Evolutionary conservation across 2,113 vertebrate genomes (phyloP).

Genomic region (Percina caprodes): DNA sequence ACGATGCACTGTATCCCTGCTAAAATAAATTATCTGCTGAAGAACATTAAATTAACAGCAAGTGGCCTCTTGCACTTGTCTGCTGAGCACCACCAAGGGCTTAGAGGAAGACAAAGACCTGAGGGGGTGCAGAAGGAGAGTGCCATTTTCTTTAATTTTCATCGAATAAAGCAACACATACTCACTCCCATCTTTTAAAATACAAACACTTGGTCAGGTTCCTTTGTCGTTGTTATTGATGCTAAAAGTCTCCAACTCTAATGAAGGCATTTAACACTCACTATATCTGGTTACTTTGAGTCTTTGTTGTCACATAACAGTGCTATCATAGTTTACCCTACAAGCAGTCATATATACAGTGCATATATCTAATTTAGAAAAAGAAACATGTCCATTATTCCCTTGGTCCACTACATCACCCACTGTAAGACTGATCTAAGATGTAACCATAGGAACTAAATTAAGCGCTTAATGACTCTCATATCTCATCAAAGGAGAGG

Average conservation of each 20-base stretch:
- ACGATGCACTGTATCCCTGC: constrained; percentile 69
- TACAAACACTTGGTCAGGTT: too few species aligned
- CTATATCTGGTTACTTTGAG: constrained; percentile 42
- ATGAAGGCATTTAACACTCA: constrained; percentile 56
- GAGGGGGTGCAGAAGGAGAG: constrained; percentile 56
- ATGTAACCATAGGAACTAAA: constrained; percentile 53
- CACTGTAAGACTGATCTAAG: constrained; percentile 18
- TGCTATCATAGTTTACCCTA: constrained; percentile 15
- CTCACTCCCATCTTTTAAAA: too few species aligned
- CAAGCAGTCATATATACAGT: neutral
- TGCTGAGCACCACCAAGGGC: constrained; percentile 61
- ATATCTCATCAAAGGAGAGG: constrained; percentile 42
- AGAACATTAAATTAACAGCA: constrained; percentile 78
- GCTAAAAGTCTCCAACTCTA: constrained; percentile 36
- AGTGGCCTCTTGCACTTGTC: constrained; percentile 66
- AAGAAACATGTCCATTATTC: constrained; percentile 6
- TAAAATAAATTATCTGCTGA: constrained; percentile 78
- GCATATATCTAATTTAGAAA: constrained; percentile 14
- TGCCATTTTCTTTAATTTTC: constrained; percentile 61
- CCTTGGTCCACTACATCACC: constrained; percentile 11
- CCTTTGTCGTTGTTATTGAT: too few species aligned
- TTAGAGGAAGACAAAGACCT: constrained; percentile 68
- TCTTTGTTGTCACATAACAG: constrained; percentile 28
- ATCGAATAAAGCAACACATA: constrained; percentile 7
- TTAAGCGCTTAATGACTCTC: constrained; percentile 37